phyloP scores from a whole-genome alignment of 2,113 vertebrate species.

The Phalacrocorax aristotelis region DNA sequence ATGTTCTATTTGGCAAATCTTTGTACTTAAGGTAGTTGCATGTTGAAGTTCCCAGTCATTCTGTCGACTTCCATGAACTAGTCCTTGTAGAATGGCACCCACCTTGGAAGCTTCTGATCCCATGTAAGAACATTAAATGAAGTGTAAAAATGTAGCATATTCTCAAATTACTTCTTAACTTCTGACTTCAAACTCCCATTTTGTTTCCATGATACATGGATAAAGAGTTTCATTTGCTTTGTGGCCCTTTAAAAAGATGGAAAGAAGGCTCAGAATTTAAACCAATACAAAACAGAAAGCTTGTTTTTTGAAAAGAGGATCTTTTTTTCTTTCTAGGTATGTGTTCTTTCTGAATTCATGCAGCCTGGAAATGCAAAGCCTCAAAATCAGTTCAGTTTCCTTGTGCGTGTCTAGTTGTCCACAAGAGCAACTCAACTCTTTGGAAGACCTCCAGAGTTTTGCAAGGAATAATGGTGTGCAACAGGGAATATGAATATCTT shows the following conservation, averaged over 20 bases:
- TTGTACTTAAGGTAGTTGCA: background rate
- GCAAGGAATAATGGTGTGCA: conserved; percentile 77
- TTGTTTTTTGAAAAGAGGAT: background rate
- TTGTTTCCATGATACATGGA: background rate
- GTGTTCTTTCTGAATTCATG: conserved; percentile 82
- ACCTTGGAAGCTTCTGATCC: background rate
- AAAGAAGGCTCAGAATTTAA: background rate
- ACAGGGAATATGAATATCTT: background rate
- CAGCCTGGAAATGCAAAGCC: conserved; percentile 50
- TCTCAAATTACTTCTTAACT: background rate
- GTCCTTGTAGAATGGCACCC: background rate
- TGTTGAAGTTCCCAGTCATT: background rate
- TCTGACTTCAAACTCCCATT: background rate
- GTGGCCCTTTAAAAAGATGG: background rate
- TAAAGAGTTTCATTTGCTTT: background rate
- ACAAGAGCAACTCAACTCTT: conserved; percentile 72
- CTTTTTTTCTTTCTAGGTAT: conserved; percentile 62
- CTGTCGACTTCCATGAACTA: background rate
- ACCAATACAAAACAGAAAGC: background rate
- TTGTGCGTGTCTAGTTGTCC: conserved; percentile 81
- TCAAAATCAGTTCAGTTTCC: conserved; percentile 51
- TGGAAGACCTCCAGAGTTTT: conserved; percentile 79
- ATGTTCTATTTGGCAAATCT: background rate
- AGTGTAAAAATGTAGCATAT: background rate
- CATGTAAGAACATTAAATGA: background rate